Evolutionary conservation across 2,113 vertebrate species (phyloP).

Genomic region (Vanacampus margaritifer): DNA sequence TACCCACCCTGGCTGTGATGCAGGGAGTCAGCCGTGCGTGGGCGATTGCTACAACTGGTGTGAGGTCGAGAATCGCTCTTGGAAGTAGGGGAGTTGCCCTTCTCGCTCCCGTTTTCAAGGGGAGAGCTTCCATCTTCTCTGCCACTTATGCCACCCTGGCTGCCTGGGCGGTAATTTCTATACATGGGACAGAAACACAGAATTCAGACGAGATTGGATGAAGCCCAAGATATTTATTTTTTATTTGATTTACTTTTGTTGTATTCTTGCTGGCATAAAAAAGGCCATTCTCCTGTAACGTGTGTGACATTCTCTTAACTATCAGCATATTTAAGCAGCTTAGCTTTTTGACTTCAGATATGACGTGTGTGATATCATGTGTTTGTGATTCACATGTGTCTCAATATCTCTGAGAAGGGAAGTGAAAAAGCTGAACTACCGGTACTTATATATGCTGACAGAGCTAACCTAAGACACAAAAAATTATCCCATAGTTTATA

Average conservation of each 20-base stretch:
- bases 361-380: too few species aligned
- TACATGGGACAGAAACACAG: slow-evolving; percentile 4
- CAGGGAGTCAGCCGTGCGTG: slow-evolving; percentile 64
- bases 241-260: neutral
- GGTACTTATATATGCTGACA: too few species aligned
- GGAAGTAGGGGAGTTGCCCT: slow-evolving; percentile 50
- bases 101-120: slow-evolving; percentile 36
- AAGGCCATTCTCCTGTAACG: too few species aligned
- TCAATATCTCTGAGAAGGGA: too few species aligned
- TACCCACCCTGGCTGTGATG: slow-evolving; percentile 72
- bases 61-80: slow-evolving; percentile 51
- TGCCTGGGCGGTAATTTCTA: slow-evolving; percentile 27
- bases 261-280: too few species aligned
- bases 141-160: slow-evolving; percentile 53
- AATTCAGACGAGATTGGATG: neutral
- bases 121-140: slow-evolving; percentile 29
- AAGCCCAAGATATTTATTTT: neutral
- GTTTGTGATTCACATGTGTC: too few species aligned
- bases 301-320: too few species aligned
- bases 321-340: too few species aligned
- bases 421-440: too few species aligned
- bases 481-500: too few species aligned
- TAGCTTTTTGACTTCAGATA: too few species aligned
- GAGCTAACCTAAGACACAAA: too few species aligned
- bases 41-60: slow-evolving; percentile 58